Base-by-base conservation (phyloP, 2,113 vertebrate genomes). In the Pelecanoides urinatrix region DNA sequence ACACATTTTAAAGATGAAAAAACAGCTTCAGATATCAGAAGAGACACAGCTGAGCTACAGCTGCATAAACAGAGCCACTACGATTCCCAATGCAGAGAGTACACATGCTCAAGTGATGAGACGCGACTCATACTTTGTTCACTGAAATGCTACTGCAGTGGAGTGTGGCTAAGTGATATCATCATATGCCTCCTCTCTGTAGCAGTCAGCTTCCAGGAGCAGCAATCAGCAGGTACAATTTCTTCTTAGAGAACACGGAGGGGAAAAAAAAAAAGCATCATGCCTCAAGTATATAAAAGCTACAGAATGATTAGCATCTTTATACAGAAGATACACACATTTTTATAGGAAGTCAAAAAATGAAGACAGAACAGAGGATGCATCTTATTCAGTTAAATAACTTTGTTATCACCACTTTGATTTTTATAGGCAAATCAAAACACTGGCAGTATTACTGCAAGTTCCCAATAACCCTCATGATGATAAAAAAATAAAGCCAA, bases 161-260 rank as follows among this genome's bases (percentile, higher is more conserved):
- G 50, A 86, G 45, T 55, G 58, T 56, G 15, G 75, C 42, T 81
- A 90, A 92, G 50, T 29, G 61, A 78, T 63, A 96, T 25, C 86
- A 88, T 65, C 78, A 67, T 23, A 71, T 27, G 71, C 52, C 53
- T 81, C 29, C 32, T 50, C 80, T 73, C 67, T 50, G 36, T 2
- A 78, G 78, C 75, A 62, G 42, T 20, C 18, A 6, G 73, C 66
- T 92, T 94, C 52, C 90, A 93, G 59, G 4, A 92, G 34, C 56
- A 93, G 80, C 49, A 74, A 94, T 58, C 89, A 92, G 74, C 74
- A 93, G 49, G 55, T 79, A 80, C 10, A 32, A 82, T 22, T 88
- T 79, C 73, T 83, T 77, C 61, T 79, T 53, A 45, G 29, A 92
- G 30, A 96, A 86, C 10, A 66, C 3, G 7, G 10, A 5, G 10